phyloP scores from a whole-genome alignment of 2,113 vertebrate species.

The Nansenia antarctica region DNA sequence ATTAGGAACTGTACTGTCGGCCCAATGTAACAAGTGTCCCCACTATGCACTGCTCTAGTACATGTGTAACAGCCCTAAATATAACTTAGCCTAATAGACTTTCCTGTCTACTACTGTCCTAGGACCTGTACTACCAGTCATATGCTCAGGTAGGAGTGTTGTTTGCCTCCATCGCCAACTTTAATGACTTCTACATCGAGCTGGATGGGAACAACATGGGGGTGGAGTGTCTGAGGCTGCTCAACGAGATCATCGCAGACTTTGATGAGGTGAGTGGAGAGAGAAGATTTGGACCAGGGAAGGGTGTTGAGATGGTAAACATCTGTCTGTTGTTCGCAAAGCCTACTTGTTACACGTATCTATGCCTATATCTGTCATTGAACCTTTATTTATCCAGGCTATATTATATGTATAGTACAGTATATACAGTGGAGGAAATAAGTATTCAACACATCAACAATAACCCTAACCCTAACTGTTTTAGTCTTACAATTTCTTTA shows the following conservation, averaged over 20 bases:
- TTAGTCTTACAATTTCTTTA: too few relatives aligned
- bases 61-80: background rate
- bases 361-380: too few relatives aligned
- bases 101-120: constrained; percentile 31
- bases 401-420: too few relatives aligned
- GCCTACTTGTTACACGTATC: too few relatives aligned
- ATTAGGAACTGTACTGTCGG: background rate
- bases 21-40: background rate
- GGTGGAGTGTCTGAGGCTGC: constrained; percentile 94
- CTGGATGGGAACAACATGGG: constrained; percentile 99
- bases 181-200: constrained; percentile 99
- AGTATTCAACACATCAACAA: too few relatives aligned
- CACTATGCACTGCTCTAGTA: too few relatives aligned
- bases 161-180: constrained; percentile 99
- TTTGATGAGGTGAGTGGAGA: constrained; percentile 96
- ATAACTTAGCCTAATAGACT: background rate
- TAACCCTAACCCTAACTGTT: background rate
- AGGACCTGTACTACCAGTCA: constrained; percentile 99
- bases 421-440: too few relatives aligned
- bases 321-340: too few relatives aligned
- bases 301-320: too few relatives aligned
- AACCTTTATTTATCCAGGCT: too few relatives aligned
- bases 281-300: too few relatives aligned
- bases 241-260: constrained; percentile 98
- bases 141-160: constrained; percentile 97